A percentile compares a stretch with the other conserved stretches of the same genome.
Evolutionary conservation across 2,797 vertebrate genomes (phyloP).

Genomic region (Microcaecilia unicolor): DNA sequence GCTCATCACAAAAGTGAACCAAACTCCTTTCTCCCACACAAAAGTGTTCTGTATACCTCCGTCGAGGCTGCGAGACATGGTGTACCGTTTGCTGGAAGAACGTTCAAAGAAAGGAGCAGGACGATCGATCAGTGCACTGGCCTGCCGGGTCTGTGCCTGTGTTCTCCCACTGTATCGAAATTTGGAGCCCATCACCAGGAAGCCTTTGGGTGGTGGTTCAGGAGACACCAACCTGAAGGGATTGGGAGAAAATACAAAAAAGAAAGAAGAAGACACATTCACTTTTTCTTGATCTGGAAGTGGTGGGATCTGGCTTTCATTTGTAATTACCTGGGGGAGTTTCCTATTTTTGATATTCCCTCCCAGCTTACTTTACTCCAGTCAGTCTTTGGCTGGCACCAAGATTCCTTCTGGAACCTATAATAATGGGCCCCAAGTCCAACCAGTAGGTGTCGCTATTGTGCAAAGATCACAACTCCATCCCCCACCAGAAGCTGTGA

Average conservation of each 20-base stretch:
- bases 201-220: conserved; percentile 92
- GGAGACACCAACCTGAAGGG: conserved; percentile 80
- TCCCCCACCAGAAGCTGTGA: too few species aligned
- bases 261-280: background rate
- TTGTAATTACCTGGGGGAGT: too few species aligned
- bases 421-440: too few species aligned
- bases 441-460: too few species aligned
- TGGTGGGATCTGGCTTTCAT: too few species aligned
- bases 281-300: too few species aligned
- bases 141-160: conserved; percentile 90
- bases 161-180: conserved; percentile 95
- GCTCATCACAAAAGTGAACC: background rate
- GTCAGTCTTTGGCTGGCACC: too few species aligned
- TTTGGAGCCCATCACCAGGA: conserved; percentile 96
- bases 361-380: too few species aligned
- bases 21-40: conserved; percentile 7
- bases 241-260: background rate
- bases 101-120: conserved; percentile 91
- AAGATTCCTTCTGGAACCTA: too few species aligned
- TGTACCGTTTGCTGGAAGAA: conserved; percentile 91
- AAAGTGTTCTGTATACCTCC: conserved; percentile 70
- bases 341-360: too few species aligned
- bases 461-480: too few species aligned
- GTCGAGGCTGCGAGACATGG: conserved; percentile 90
- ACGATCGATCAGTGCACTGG: conserved; percentile 87